Base-by-base conservation (phyloP, 2,113 vertebrate species). In the Zapornia atra region DNA sequence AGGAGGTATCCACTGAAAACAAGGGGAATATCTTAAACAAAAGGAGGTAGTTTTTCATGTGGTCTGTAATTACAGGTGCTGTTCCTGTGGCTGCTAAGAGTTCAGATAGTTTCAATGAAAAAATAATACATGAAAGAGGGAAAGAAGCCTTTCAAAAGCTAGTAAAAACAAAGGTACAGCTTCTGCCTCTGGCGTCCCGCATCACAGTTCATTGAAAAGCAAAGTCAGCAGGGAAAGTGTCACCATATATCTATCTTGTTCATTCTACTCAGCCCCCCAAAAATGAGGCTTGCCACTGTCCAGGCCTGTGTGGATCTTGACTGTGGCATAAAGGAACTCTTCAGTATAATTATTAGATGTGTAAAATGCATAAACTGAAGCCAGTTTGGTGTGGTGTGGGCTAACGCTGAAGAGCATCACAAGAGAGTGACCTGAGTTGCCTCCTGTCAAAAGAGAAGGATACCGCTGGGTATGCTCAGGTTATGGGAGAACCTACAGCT, bases 381-480 rank as follows among this genome's bases (percentile, higher is more conserved):
- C 69, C 5, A 88, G 1, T 94, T 84, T 63, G 79, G 4, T 84
- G n/a, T 77, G 87, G 59, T 94, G 59, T 63, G 63, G 50, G 57
- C 31, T 60, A 82, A 56, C 25, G 7, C 28, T 40, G 78, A 92
- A 76, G 91, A 93, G 75, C 54, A 16, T 95, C 85, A 20, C 66
- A 61, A 86, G 71, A 90, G 44, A 76, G 91, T 71, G 57, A 61
- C 44, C 16, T 85, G n/a, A 87, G 68, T 44, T 82, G 66, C 66
- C 24, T 96, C 66, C 66, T 86, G 48, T 21, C 75, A 70, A 88
- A 91, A 84, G 77, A 88, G 90, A 75, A 88, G 61, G 78, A 50
- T 71, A 60, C 73, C 87, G 86, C 87, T 66, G 66, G 95, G 36
- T 77, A 16, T 82, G 57, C 42, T 90, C n/a, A 78, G 60, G 88